Evolutionary conservation across 2,797 vertebrate genomes (phyloP), one percentile per base, ranked within the genome.

Genomic region (Girardinus metallicus): DNA sequence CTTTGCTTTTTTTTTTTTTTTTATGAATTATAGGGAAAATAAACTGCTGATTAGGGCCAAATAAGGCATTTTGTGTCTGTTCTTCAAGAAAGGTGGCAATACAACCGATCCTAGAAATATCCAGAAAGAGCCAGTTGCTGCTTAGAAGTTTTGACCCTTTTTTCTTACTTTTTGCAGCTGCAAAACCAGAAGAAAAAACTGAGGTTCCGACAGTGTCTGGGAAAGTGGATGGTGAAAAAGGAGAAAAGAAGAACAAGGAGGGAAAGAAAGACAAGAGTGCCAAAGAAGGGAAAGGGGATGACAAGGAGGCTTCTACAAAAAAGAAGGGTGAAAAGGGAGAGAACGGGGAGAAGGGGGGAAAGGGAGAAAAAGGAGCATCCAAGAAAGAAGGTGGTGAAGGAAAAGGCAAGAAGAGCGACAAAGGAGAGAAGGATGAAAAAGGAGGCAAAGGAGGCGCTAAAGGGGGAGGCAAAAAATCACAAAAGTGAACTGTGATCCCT

Each of bases 211-310:
- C 93, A 0, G 95, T 98, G 0, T 96, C 97, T 0, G 97, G 95
- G 23, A 97, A 97, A 87, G 95, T 97, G 76, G 97, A 97, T 0
- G 95, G 70, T 0, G 94, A 96, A 1, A 95, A 95, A 84, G 93
- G 86, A 6, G 97, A 96, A 73, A 97, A 97, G 85, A 95, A 94
- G 74, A 80, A 80, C 47, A 95, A 95, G 74, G 95, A 96, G 0
- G 93, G 86, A 12, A 95, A 94, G 80, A 96, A 94, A 84, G 96
- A 95, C 60, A 97, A 96, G 70, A 92, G 83, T 85, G 89, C 91
- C 83, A 95, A 95, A 90, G 94, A 95, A 6, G 89, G 78, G 51
- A 88, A 92, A 88, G 85, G 73, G 80, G 90, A 91, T 57, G 92
- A 93, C 57, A 94, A 93, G 10, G 90, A 90, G 0, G 80, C 57